phyloP scores from a whole-genome alignment of 2,797 vertebrate genomes.

The Chelonia mydas region DNA sequence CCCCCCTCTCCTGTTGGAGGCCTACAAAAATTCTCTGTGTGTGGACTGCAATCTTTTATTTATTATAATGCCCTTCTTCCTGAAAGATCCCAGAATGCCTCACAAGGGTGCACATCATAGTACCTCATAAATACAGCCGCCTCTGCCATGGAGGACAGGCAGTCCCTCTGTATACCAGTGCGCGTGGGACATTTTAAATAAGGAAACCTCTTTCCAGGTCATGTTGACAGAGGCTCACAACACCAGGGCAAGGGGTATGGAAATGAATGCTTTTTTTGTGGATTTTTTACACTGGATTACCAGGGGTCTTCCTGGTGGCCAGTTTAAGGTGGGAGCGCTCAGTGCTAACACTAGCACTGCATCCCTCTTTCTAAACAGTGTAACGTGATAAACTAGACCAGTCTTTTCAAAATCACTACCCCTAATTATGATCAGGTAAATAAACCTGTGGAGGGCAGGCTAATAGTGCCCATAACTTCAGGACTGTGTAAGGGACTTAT shows the following conservation, averaged over 20 bases:
- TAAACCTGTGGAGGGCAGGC: not conserved
- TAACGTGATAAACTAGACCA: not conserved
- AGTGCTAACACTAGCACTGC: not conserved
- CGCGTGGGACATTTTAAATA: not conserved
- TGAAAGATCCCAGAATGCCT: not conserved
- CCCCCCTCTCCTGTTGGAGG: not conserved
- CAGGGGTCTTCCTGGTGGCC: not conserved
- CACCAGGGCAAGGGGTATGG: not conserved
- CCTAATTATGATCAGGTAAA: conserved; percentile 8
- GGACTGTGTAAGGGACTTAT: conserved; percentile 33
- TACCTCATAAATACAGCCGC: not conserved
- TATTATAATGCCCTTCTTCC: not conserved
- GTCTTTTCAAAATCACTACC: conserved; percentile 5
- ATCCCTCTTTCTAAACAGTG: not conserved
- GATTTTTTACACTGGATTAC: not conserved
- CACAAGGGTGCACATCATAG: not conserved
- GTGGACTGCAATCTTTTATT: not conserved
- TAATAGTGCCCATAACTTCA: not conserved
- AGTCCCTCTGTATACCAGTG: not conserved
- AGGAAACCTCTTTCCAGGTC: not conserved
- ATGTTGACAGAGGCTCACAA: not conserved
- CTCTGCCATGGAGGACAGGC: not conserved
- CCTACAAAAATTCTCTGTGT: not conserved
- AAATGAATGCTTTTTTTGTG: conserved; percentile 4
- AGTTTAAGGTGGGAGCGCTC: conserved; percentile 26